Percentiles rank a stretch among this genome's conserved stretches.
phyloP scores from a whole-genome alignment of 1,140 invertebrate species.

The Euwallacea fornicatus region DNA sequence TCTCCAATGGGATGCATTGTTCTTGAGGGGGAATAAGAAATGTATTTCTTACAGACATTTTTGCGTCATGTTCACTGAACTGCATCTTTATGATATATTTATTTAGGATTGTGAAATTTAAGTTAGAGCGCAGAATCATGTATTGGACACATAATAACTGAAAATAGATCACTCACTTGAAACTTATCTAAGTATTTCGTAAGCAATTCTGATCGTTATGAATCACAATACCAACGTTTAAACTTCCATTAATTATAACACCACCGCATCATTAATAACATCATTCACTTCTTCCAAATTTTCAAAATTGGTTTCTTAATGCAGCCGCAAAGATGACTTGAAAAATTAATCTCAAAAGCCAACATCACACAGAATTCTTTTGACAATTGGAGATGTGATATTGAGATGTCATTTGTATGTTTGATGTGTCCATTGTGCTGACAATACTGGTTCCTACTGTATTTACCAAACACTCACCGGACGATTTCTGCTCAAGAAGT shows the following conservation, averaged over 20 bases:
- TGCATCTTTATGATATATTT: no score
- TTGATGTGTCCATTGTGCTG: slow-evolving; percentile 28
- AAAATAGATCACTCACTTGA: slow-evolving; percentile 28
- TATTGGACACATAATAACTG: neutral
- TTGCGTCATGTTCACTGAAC: no score
- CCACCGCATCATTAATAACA: no score
- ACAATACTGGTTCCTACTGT: slow-evolving; percentile 30
- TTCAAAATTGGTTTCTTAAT: neutral
- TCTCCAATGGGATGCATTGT: no score
- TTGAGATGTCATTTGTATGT: slow-evolving; percentile 25
- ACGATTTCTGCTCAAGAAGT: slow-evolving; percentile 22
- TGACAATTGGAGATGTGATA: slow-evolving; percentile 4
- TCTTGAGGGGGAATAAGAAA: no score
- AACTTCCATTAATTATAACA: no score
- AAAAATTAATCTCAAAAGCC: neutral
- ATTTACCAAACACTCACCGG: slow-evolving; percentile 30
- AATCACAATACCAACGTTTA: no score
- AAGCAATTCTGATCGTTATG: neutral
- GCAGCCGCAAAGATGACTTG: neutral
- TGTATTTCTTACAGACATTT: no score
- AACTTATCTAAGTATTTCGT: neutral
- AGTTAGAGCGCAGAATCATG: no score
- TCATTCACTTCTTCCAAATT: no score
- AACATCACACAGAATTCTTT: neutral
- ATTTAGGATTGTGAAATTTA: no score